Conservation (phyloP, 2,888 invertebrate species). For the Lacanobia oleracea region DNA sequence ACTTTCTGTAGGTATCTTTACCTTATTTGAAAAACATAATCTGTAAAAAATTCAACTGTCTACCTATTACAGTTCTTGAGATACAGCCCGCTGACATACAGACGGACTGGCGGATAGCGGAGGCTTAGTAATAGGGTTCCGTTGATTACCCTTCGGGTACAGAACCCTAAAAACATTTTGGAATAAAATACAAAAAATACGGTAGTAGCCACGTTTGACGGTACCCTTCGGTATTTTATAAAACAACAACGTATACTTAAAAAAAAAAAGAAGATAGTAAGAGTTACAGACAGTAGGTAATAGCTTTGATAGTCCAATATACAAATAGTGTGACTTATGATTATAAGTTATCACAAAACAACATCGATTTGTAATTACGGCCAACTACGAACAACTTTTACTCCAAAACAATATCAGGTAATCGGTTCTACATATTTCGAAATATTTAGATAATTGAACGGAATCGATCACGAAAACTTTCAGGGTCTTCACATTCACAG, state of each 20-base stretch:
- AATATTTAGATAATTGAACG: slow-evolving; percentile 21
- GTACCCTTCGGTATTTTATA: not conserved
- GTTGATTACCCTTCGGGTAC: too few relatives aligned
- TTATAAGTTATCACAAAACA: slow-evolving; percentile 27
- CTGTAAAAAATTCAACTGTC: too few relatives aligned
- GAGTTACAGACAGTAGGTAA: not conserved
- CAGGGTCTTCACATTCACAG: slow-evolving; percentile 7
- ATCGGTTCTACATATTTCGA: slow-evolving; percentile 27
- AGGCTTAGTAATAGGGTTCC: too few relatives aligned
- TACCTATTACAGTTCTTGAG: too few relatives aligned
- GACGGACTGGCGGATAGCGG: too few relatives aligned
- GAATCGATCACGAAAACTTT: slow-evolving; percentile 26
- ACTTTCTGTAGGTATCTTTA: too few relatives aligned
- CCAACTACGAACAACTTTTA: slow-evolving; percentile 27
- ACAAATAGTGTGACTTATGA: slow-evolving; percentile 17
- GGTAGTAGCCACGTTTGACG: too few relatives aligned
- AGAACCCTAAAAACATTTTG: too few relatives aligned
- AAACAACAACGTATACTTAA: not conserved
- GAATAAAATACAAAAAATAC: too few relatives aligned
- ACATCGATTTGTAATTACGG: slow-evolving; percentile 49
- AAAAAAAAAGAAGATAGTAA: slow-evolving; percentile 1
- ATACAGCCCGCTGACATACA: too few relatives aligned
- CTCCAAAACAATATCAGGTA: slow-evolving; percentile 44
- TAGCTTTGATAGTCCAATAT: not conserved
- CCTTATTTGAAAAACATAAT: too few relatives aligned